phyloP scores from a whole-genome alignment of 2,113 vertebrate species.

The Gallinago paraguaiae region DNA sequence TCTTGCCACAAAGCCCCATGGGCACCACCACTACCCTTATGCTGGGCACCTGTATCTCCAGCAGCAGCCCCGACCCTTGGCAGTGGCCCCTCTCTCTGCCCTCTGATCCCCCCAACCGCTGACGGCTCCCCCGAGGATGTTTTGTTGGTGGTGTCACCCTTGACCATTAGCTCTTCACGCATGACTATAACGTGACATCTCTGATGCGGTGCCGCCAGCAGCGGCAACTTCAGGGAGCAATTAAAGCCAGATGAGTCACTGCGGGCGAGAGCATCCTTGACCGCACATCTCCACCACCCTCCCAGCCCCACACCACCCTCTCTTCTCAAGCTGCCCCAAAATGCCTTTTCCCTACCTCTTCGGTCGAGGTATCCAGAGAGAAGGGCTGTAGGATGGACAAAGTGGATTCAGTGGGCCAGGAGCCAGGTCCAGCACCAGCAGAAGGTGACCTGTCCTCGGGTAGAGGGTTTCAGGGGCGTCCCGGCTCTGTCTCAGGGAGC shows the following conservation, averaged over 20 bases:
- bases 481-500: background rate
- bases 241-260: slow-evolving; percentile 4
- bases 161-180: slow-evolving; percentile 15
- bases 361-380: accelerated
- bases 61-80: background rate
- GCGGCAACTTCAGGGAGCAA: background rate
- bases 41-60: background rate
- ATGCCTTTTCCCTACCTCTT: background rate
- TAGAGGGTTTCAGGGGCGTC: accelerated
- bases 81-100: background rate
- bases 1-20: background rate
- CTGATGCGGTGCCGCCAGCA: background rate
- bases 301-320: background rate
- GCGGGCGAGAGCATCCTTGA: background rate
- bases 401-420: background rate
- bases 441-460: background rate
- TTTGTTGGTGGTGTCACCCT: slow-evolving; percentile 28
- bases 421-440: background rate
- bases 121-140: slow-evolving; percentile 39
- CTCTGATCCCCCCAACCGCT: background rate
- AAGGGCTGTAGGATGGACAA: background rate
- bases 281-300: background rate
- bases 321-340: background rate
- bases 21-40: background rate
- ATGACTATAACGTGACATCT: slow-evolving; percentile 28